A percentile compares a stretch with the other conserved stretches of the same genome.
Conservation (phyloP, 2,113 vertebrate species). For the Halichoeres trimaculatus region DNA sequence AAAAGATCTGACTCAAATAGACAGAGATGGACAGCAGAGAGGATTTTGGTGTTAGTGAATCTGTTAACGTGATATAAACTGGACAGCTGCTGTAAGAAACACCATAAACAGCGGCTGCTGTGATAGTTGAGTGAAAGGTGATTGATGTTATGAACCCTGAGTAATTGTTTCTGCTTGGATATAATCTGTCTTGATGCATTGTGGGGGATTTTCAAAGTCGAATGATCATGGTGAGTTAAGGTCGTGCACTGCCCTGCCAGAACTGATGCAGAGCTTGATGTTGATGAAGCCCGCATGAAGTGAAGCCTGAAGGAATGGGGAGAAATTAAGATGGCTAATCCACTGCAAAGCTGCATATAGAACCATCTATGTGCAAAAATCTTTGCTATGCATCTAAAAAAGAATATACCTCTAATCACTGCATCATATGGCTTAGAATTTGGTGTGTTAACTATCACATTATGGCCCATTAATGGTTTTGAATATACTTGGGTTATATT, state of each 20-base stretch:
- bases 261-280: constrained; percentile 41
- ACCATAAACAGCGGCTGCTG: not conserved
- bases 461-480: too few species aligned
- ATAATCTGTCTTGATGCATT: constrained; percentile 19
- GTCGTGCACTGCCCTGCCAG: constrained; percentile 16
- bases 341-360: not conserved
- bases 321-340: constrained; percentile 11
- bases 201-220: constrained; percentile 7
- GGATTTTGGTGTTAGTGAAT: constrained; percentile 19
- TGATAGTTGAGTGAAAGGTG: not conserved
- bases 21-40: not conserved
- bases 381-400: not conserved
- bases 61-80: constrained; percentile 9
- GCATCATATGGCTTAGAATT: too few species aligned
- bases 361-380: not conserved
- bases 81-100: constrained; percentile 11
- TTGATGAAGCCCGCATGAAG: constrained; percentile 31
- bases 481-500: too few species aligned
- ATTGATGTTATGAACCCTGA: constrained; percentile 20
- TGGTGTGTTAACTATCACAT: too few species aligned
- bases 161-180: constrained; percentile 13
- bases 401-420: too few species aligned
- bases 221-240: constrained; percentile 38
- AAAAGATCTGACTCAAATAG: constrained; percentile 11
- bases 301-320: constrained; percentile 29